Base-by-base conservation (phyloP, 2,888 invertebrate species). In the Ectropis crepuscularia region DNA sequence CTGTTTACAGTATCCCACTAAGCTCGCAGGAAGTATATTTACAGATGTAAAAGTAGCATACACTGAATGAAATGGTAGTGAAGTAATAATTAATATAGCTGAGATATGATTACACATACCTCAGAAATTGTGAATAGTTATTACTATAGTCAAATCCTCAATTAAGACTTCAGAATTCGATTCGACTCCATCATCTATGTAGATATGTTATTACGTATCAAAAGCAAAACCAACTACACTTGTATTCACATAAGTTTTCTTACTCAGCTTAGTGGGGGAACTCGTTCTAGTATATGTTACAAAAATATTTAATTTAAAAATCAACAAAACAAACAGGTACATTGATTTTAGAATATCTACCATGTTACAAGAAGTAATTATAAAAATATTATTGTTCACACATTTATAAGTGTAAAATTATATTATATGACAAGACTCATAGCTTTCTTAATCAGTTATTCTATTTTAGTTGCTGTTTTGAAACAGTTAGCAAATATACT, bases 231-330 rank as follows among this genome's bases (percentile, higher is more conserved):
- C 1, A 2, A 28, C 16, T 28, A 28, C 16, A 28, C 16, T 28
- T 28, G 16, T 28, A 28, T 28, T 28, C 43, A 43, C n/a, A 43
- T 43, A 10, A 10, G 8, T 10, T 43, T 38, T 5, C 11, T 11
- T 38, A 38, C 4, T 47, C 12, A 46, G 0, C n/a, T 12, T 45
- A 37, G 37, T 9, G 5, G 12, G 12, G 37, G 7, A 39, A n/a
- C 39, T 38, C n/a, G 39, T 41, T 37, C 6, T 4, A 5, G 41
- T 45, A 36, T 16, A 46, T 38, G 6, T 37, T 55, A 63, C 50
- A 60, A 71, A 73, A 64, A 70, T 66, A 75, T 65, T 50, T 42
- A 48, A 9, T 38, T 42, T 16, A 0, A 16, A 10, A 53, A 16
- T 54, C 16, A 42, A 48, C 49, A 49, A 39, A 64, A 50, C 54